phyloP scores from a whole-genome alignment of 2,888 invertebrate species.

The Protodeltote pygarga region DNA sequence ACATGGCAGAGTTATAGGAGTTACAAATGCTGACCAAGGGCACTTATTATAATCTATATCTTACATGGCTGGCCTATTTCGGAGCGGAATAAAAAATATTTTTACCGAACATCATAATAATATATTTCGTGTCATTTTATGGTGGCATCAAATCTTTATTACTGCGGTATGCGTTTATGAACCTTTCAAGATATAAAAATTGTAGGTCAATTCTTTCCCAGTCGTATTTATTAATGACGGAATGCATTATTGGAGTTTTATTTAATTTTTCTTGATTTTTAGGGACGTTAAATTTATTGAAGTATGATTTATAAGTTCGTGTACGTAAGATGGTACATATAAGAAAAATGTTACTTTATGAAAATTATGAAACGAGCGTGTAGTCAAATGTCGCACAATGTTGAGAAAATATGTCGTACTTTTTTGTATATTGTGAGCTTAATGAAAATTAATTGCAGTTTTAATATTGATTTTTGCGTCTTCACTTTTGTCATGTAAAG shows the following conservation, averaged over 20 bases:
- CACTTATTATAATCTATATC: constrained; percentile 36
- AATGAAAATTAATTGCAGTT: no score
- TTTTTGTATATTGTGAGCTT: no score
- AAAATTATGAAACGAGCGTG: no score
- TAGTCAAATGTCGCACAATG: no score
- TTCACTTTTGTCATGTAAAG: no score
- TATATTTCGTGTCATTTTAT: constrained; percentile 53
- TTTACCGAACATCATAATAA: constrained; percentile 51
- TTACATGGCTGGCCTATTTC: constrained; percentile 37
- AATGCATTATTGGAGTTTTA: constrained; percentile 44
- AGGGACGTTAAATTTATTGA: constrained; percentile 31
- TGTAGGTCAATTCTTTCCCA: constrained; percentile 13
- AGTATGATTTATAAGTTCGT: constrained; percentile 1
- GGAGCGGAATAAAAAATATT: constrained; percentile 48
- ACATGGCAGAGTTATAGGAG: constrained; percentile 11
- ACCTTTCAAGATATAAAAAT: constrained; percentile 46
- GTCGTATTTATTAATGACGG: constrained; percentile 49
- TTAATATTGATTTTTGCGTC: no score
- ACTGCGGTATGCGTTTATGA: constrained; percentile 51
- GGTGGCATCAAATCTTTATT: constrained; percentile 56
- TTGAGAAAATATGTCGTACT: no score
- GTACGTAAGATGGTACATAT: no score
- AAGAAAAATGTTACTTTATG: no score
- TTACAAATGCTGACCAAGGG: constrained; percentile 38
- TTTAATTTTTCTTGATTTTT: constrained; percentile 31